Evolutionary conservation across 2,113 vertebrate genomes (phyloP), one percentile per base, ranked within the genome.

Genomic region (Hemicordylus capensis): DNA sequence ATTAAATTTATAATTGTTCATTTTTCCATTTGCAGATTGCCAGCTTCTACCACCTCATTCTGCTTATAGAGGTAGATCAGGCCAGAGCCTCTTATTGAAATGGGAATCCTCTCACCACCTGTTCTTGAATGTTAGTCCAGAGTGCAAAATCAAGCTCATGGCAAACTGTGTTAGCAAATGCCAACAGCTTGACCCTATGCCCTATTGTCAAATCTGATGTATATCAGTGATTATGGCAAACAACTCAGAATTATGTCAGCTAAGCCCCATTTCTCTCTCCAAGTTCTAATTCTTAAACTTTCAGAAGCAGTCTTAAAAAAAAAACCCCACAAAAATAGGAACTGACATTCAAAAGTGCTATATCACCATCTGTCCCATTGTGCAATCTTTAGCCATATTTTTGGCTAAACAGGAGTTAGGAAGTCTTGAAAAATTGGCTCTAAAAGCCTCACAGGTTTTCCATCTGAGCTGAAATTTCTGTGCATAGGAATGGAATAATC

Each of bases 391-490:
- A 46, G 48, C 46, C 64, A 39, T 66, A 20, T 81, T 69, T 67
- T 10, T 37, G 31, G 11, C 63, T 69, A 69, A 67, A 64, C 2
- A n/a, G 39, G 48, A 81, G n/a, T 39, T 48, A 54, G 51, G 51
- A 31, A 48, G 20, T 81, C 54, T 54, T 67, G 24, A 37, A 81
- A 80, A 67, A 3, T 6, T 39, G 24, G 1, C 19, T 90, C 4
- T 78, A 24, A 54, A 0, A 44, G 44, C 0, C 14, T 26, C 54
- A 77, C 28, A 67, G 34, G 17, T 63, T 86, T 87, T 44, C 64
- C 24, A 58, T 42, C 82, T 31, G 1, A 63, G 70, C 81, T 84
- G 76, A 66, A 67, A 89, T 88, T 86, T 77, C 70, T 67, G 0
- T 9, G 10, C 34, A 56, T 8, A 8, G 67, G 19, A 26, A 85